phyloP scores from a whole-genome alignment of 2,113 vertebrate genomes.

The Oryzias melastigma region DNA sequence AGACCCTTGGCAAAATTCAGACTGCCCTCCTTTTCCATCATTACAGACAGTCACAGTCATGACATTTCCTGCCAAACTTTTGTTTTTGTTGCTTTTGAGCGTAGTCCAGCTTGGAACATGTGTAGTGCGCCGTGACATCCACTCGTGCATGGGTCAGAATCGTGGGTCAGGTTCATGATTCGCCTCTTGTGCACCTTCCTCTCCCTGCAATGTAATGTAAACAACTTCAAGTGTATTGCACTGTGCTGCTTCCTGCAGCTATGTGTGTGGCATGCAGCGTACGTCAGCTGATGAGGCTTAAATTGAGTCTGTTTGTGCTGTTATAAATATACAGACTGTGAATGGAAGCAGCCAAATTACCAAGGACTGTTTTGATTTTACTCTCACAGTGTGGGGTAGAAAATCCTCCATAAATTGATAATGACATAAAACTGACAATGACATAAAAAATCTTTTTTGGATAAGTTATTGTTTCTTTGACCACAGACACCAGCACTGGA shows the following conservation, averaged over 20 bases:
- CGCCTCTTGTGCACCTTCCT: constrained; percentile 63
- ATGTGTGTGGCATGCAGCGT: constrained; percentile 69
- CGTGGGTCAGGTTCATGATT: constrained; percentile 60
- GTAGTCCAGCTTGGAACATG: constrained; percentile 60
- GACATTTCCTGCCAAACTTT: constrained; percentile 58
- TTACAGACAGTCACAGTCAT: constrained; percentile 51
- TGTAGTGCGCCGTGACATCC: constrained; percentile 63
- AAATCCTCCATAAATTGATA: constrained; percentile 48
- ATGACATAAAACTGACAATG: constrained; percentile 52
- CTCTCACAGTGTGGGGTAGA: constrained; percentile 51
- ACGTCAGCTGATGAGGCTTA: constrained; percentile 70
- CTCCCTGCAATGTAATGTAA: constrained; percentile 55
- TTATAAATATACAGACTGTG: constrained; percentile 65
- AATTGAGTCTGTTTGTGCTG: constrained; percentile 59
- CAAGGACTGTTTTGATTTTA: constrained; percentile 64
- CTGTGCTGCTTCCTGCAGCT: constrained; percentile 66
- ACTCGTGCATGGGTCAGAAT: constrained; percentile 62
- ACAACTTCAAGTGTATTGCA: constrained; percentile 68
- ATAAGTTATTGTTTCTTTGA: constrained; percentile 38
- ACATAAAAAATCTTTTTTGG: constrained; percentile 57
- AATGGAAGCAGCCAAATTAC: constrained; percentile 61
- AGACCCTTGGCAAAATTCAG: neutral
- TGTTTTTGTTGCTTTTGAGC: constrained; percentile 67
- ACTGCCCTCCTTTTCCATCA: constrained; percentile 27
- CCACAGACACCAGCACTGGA: constrained; percentile 15